phyloP scores from a whole-genome alignment of 2,888 invertebrate species.

The Lasioglossum malachurum region DNA sequence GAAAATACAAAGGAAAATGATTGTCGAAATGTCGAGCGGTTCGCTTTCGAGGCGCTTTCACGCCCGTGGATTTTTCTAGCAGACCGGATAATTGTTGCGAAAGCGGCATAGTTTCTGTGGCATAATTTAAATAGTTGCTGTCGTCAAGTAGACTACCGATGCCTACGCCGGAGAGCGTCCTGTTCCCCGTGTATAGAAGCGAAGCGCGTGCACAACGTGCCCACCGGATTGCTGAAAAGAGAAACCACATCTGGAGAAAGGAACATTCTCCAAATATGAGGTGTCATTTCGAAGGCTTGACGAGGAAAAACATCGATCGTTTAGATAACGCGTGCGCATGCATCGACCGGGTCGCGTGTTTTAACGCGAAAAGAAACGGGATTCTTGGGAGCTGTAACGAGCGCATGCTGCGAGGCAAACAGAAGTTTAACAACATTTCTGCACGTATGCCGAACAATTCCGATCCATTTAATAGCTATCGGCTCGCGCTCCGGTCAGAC shows the following conservation, averaged over 20 bases:
- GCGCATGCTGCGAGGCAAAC: neutral
- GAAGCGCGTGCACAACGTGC: constrained; percentile 15
- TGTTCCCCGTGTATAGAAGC: constrained; percentile 10
- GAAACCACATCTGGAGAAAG: constrained; percentile 64
- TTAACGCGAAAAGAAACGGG: constrained; percentile 33
- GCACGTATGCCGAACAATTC: neutral
- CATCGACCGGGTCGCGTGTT: constrained; percentile 18
- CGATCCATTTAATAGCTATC: neutral
- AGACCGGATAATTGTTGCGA: constrained; percentile 72
- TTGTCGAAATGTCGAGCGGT: constrained; percentile 16
- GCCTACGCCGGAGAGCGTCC: constrained; percentile 41
- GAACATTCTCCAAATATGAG: constrained; percentile 58
- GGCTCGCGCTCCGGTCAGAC: neutral
- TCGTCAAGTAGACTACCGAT: constrained; percentile 64
- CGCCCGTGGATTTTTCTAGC: constrained; percentile 60
- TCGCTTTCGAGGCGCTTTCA: constrained; percentile 66
- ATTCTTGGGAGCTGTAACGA: constrained; percentile 7
- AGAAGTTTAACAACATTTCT: constrained; percentile 20
- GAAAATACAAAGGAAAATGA: neutral
- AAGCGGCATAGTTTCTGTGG: constrained; percentile 72
- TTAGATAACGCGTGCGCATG: constrained; percentile 14
- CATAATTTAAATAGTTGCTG: constrained; percentile 69
- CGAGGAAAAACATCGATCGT: constrained; percentile 29
- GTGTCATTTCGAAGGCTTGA: constrained; percentile 23
- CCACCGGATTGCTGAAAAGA: constrained; percentile 52